These are phyloP conservation scores for Cherax destructor DNA, from an alignment of 1,140 invertebrate species.

Conservation along the genomic window DNA sequence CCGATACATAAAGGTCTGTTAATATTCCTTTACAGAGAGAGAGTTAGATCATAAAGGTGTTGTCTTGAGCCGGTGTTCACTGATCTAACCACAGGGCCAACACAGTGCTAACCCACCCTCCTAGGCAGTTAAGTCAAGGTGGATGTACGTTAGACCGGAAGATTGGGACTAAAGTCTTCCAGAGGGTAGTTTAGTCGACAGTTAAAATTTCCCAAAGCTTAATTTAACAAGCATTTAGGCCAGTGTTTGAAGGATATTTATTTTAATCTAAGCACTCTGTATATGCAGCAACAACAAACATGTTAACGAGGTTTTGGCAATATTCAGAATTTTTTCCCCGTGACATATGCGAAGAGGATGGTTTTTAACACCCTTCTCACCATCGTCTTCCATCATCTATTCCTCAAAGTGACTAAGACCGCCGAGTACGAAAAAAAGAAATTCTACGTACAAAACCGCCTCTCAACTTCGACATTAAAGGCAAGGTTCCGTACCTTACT, in stretches of 20 bases:
- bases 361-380: no score
- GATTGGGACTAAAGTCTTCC: not conserved
- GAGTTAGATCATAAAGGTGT: not conserved
- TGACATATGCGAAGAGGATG: no score
- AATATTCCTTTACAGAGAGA: slow-evolving; percentile 1
- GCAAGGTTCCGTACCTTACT: not conserved
- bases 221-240: no score
- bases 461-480: not conserved
- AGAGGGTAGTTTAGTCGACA: not conserved
- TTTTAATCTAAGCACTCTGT: no score
- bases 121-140: not conserved
- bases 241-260: no score
- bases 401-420: no score
- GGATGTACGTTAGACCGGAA: not conserved
- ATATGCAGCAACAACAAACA: no score
- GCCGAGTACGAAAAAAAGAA: not conserved
- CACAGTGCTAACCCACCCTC: not conserved
- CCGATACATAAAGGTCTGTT: slow-evolving; percentile 15
- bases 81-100: not conserved
- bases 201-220: no score
- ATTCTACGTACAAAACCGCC: not conserved
- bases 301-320: no score
- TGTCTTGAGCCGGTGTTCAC: not conserved
- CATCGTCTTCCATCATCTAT: not conserved
- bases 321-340: no score